Evolutionary conservation across 2,797 vertebrate species (phyloP), one percentile per base, ranked within the genome.

Genomic region (Morus bassanus): DNA sequence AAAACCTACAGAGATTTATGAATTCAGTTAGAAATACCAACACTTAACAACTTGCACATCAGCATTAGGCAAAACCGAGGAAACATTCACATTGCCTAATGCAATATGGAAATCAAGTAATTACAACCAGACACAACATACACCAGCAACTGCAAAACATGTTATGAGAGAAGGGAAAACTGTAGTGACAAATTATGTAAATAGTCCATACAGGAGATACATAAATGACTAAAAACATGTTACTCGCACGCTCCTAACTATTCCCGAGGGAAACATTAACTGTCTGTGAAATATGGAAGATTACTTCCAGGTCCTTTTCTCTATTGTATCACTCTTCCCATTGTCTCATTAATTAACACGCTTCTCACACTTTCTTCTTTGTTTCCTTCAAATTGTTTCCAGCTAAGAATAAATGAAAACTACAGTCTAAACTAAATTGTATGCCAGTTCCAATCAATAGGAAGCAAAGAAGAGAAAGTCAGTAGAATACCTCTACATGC

Each of bases 21-120:
- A 91, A 77, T 94, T 94, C 85, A 87, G 80, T 88, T 96, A 85
- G 64, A 88, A 96, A 88, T 63, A 85, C 50, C 78, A 89, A 54
- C 72, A 84, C 56, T 59, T 78, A 68, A 41, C 63, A 60, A 51
- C 37, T 80, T 59, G 39, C 48, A 50, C 74, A 95, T 41, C 39
- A 82, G 61, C 78, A 53, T 31, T 14, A 77, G 68, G n/a, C 57
- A 76, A 79, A 91, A 69, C 15, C 0, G 19, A 86, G 64, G 72
- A 89, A 94, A 77, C 51, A 65, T 56, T 72, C 63, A 39, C 63
- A 33, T 46, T 79, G 35, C 51, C 39, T 91, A 65, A 68, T 60
- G 75, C 76, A 74, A 87, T 31, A 33, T 31, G 67, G 76, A 88
- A 89, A 93, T 80, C 35, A 46, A 86, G 25, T 79, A 60, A 88